Percentiles rank a stretch among this genome's conserved stretches.
These are phyloP conservation scores for Hypselothyrea guttata DNA, from an alignment of 2,888 invertebrate genomes.

Conservation along the genomic window DNA sequence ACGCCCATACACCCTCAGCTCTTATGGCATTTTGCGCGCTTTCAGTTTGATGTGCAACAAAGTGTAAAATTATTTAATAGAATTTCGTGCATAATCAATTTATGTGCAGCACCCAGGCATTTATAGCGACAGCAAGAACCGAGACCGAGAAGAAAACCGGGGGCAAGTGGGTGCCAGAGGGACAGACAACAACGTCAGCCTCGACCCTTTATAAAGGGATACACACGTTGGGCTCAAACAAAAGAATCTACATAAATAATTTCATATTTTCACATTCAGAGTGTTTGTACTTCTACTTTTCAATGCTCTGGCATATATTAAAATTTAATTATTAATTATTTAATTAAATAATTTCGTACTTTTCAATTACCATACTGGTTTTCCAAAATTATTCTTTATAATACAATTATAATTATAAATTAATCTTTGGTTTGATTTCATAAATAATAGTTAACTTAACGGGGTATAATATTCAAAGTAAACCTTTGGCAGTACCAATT, in stretches of 20 bases:
- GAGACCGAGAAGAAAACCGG: background rate
- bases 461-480: no score
- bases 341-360: no score
- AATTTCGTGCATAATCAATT: slow-evolving; percentile 78
- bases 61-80: slow-evolving; percentile 78
- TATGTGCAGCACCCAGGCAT: slow-evolving; percentile 72
- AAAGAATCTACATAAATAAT: slow-evolving; percentile 15
- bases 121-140: slow-evolving; percentile 35
- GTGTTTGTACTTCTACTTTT: background rate
- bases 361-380: no score
- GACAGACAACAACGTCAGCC: slow-evolving; percentile 5
- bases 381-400: no score
- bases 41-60: slow-evolving; percentile 77
- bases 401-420: no score
- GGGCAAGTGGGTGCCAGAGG: background rate
- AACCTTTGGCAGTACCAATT: no score
- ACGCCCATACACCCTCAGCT: slow-evolving; percentile 36
- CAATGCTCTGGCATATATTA: no score
- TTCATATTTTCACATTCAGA: no score
- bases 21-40: slow-evolving; percentile 71
- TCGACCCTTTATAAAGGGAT: slow-evolving; percentile 43
- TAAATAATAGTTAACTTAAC: no score
- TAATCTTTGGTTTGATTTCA: no score
- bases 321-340: no score
- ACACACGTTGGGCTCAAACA: slow-evolving; percentile 38